Evolutionary conservation across 2,113 vertebrate genomes (phyloP).

Genomic region (Aepyceros melampus): DNA sequence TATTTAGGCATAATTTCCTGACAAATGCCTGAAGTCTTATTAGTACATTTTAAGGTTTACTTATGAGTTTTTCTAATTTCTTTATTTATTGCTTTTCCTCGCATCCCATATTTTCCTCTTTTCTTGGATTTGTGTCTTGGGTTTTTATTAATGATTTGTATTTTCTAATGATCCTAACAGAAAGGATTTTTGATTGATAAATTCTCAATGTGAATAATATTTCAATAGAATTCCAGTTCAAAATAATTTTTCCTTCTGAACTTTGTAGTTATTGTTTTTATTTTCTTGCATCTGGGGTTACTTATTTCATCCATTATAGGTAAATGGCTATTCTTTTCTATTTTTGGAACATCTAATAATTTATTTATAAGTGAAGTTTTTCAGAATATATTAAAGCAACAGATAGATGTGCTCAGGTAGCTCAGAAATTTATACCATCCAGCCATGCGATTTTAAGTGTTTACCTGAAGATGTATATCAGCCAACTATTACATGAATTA

Average conservation of each 20-base stretch:
- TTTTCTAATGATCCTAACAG: background rate
- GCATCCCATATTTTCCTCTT: background rate
- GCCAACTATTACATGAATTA: background rate
- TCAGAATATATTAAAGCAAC: background rate
- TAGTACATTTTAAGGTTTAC: background rate
- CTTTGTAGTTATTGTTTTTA: background rate
- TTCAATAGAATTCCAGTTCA: background rate
- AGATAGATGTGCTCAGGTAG: background rate
- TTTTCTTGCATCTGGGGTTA: background rate
- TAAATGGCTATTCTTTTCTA: background rate
- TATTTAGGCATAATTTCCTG: background rate
- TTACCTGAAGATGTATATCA: background rate
- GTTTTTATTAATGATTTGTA: background rate
- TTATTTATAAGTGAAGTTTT: background rate
- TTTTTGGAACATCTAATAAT: background rate
- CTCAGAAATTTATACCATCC: background rate
- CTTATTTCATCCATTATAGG: background rate
- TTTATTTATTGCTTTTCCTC: background rate
- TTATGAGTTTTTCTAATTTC: background rate
- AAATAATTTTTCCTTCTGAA: background rate
- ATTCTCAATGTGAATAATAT: background rate
- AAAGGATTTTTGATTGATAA: background rate
- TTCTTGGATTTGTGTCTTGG: background rate
- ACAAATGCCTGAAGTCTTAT: background rate
- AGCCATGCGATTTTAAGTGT: background rate